Percentiles rank a stretch among this genome's conserved stretches.
These are phyloP conservation scores for Drosophila teissieri DNA, from an alignment of 1,140 invertebrate species.

Conservation along the genomic window DNA sequence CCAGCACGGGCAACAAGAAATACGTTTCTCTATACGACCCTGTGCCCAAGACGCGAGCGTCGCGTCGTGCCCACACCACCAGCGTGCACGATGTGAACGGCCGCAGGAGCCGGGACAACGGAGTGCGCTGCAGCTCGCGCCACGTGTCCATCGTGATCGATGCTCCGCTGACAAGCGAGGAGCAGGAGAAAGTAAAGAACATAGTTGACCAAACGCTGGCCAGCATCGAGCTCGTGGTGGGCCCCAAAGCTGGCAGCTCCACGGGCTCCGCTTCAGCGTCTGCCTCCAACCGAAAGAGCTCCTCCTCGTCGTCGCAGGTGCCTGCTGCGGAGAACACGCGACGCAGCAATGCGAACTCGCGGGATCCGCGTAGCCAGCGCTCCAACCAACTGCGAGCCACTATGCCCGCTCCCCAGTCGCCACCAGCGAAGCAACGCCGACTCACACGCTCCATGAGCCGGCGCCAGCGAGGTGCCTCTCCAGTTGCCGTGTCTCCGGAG, in stretches of 20 bases:
- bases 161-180: constrained; percentile 43
- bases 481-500: background rate
- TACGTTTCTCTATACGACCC: background rate
- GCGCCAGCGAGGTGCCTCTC: constrained; percentile 19
- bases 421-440: constrained; percentile 47
- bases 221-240: constrained; percentile 59
- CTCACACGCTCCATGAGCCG: constrained; percentile 56
- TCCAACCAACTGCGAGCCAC: constrained; percentile 48
- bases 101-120: constrained; percentile 8
- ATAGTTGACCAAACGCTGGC: constrained; percentile 56
- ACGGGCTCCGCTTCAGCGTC: too few relatives aligned
- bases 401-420: constrained; percentile 52
- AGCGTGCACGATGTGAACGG: constrained; percentile 4
- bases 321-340: background rate
- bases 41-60: constrained; percentile 8
- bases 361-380: constrained; percentile 86
- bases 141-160: constrained; percentile 69
- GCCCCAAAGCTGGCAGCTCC: constrained; percentile 15
- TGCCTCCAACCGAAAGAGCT: constrained; percentile 1
- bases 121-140: constrained; percentile 54
- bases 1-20: background rate
- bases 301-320: constrained; percentile 1
- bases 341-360: constrained; percentile 48
- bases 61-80: constrained; percentile 49
- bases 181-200: constrained; percentile 36